phyloP scores from a whole-genome alignment of 2,113 vertebrate species.

The Dasypus novemcinctus region DNA sequence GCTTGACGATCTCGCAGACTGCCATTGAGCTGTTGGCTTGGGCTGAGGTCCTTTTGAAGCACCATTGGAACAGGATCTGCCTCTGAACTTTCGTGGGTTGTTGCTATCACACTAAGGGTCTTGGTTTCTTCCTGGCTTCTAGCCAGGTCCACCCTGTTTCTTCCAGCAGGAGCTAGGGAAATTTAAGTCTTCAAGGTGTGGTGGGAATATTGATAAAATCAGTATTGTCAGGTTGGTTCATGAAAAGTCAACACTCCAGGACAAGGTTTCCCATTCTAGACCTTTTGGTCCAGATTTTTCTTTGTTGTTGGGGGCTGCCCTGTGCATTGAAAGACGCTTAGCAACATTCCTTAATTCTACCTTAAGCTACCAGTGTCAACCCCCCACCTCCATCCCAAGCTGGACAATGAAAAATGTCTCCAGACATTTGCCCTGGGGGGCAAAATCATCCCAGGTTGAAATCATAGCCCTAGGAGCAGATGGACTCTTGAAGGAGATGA shows the following conservation, averaged over 20 bases:
- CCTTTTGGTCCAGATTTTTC: background rate
- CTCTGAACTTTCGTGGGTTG: background rate
- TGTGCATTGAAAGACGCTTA: background rate
- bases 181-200: background rate
- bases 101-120: background rate
- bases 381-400: fast-evolving
- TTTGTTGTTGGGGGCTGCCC: background rate
- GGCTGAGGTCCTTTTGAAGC: background rate
- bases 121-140: background rate
- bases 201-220: background rate
- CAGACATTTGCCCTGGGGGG: background rate
- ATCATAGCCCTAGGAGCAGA: background rate
- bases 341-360: background rate
- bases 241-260: background rate
- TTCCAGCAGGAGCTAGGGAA: background rate
- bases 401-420: background rate
- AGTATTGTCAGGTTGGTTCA: background rate
- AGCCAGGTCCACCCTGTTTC: background rate
- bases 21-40: background rate
- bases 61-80: background rate
- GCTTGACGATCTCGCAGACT: background rate
- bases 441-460: background rate
- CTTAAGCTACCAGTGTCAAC: background rate
- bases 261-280: background rate
- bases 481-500: background rate